Conservation (phyloP, 2,888 invertebrate species). For the Hydriomena furcata region DNA sequence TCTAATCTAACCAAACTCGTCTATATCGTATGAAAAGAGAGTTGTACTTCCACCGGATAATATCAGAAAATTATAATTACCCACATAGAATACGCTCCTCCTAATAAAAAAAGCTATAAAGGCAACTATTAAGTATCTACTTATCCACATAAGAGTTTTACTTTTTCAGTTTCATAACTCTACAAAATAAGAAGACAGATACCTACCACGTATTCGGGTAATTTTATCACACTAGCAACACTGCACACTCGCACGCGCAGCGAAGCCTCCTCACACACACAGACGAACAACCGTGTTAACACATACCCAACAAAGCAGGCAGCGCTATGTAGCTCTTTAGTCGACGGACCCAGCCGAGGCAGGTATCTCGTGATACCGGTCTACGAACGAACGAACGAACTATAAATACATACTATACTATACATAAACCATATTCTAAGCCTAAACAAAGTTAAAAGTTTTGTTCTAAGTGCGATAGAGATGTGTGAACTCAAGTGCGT, state of each 20-base stretch:
- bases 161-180: no score
- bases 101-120: no score
- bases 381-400: slow-evolving; percentile 80
- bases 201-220: slow-evolving; percentile 7
- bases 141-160: no score
- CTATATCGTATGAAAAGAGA: no score
- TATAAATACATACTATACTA: no score
- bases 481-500: slow-evolving; percentile 55
- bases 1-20: no score
- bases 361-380: slow-evolving; percentile 70
- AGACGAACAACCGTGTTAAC: slow-evolving; percentile 46
- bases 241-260: slow-evolving; percentile 55
- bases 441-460: slow-evolving; percentile 30
- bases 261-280: slow-evolving; percentile 60
- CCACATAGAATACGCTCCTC: no score
- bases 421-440: slow-evolving; percentile 45
- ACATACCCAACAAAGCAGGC: slow-evolving; percentile 42
- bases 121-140: no score
- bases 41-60: no score
- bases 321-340: slow-evolving; percentile 36
- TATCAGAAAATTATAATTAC: no score
- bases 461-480: slow-evolving; percentile 37
- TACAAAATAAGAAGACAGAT: no score
- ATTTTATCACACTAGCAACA: slow-evolving; percentile 44
- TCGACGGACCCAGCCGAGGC: slow-evolving; percentile 60